phyloP scores from a whole-genome alignment of 2,797 vertebrate species.

The Gymnoscopelus microlampas region DNA sequence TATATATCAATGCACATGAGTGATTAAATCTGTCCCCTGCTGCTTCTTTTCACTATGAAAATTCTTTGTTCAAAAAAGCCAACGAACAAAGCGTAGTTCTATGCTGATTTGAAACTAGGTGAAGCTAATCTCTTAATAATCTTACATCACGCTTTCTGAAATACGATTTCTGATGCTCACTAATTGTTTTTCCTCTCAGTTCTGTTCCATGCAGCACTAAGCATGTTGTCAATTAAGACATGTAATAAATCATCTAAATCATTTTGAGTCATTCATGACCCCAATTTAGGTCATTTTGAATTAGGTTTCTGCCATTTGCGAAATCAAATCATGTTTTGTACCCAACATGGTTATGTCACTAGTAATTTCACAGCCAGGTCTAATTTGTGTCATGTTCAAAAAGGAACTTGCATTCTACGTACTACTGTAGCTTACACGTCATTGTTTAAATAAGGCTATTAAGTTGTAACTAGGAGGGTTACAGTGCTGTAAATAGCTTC shows the following conservation, averaged over 20 bases:
- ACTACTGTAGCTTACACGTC: too few species aligned
- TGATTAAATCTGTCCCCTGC: slow-evolving; percentile 48
- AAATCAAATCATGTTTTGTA: slow-evolving; percentile 46
- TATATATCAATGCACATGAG: slow-evolving; percentile 37
- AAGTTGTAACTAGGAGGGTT: slow-evolving; percentile 14
- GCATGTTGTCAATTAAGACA: slow-evolving; percentile 49
- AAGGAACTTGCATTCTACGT: too few species aligned
- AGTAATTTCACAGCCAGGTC: slow-evolving; percentile 45
- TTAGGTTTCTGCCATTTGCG: slow-evolving; percentile 13
- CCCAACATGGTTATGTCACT: slow-evolving; percentile 41
- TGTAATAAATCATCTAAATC: slow-evolving; percentile 42
- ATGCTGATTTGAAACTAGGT: slow-evolving; percentile 74
- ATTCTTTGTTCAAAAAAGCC: slow-evolving; percentile 67
- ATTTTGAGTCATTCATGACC: slow-evolving; percentile 42
- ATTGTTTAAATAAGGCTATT: neutral
- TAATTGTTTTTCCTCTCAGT: slow-evolving; percentile 57
- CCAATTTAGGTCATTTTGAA: slow-evolving; percentile 37
- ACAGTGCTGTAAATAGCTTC: slow-evolving; percentile 27
- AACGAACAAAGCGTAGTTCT: slow-evolving; percentile 69
- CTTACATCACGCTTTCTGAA: slow-evolving; percentile 70
- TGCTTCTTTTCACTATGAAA: slow-evolving; percentile 41
- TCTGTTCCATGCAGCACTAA: slow-evolving; percentile 48
- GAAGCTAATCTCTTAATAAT: slow-evolving; percentile 83
- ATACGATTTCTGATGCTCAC: slow-evolving; percentile 55
- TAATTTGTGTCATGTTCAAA: slow-evolving; percentile 39